These are phyloP conservation scores for Ornithoptera alexandrae DNA, from an alignment of 2,888 invertebrate genomes.

Conservation along the genomic window DNA sequence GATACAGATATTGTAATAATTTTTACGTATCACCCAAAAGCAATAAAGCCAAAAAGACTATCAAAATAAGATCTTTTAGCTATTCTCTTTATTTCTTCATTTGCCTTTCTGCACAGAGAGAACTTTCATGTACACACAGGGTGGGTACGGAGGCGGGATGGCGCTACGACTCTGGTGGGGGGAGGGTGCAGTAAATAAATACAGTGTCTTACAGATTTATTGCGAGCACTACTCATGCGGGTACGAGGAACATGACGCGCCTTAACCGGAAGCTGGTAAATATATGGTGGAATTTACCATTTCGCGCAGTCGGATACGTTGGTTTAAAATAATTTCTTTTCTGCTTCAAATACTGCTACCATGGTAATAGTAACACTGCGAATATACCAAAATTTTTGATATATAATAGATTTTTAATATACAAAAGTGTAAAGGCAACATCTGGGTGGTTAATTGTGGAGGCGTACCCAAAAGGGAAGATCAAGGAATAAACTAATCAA, in stretches of 20 bases:
- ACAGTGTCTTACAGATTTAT: conserved; percentile 71
- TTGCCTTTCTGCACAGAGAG: conserved; percentile 17
- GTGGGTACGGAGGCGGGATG: conserved; percentile 36
- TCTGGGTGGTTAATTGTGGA: no score
- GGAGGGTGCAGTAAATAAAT: conserved; percentile 66
- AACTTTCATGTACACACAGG: conserved; percentile 37
- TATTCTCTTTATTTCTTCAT: conserved; percentile 20
- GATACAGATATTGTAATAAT: no score
- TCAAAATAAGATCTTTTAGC: neutral
- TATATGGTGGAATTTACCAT: conserved; percentile 27
- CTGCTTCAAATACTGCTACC: neutral
- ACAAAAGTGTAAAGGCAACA: no score
- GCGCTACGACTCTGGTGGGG: conserved; percentile 34
- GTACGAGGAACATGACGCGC: conserved; percentile 27
- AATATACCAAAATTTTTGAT: neutral
- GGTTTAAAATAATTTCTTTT: neutral
- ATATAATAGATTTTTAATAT: neutral
- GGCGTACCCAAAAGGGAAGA: no score
- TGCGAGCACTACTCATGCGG: conserved; percentile 54
- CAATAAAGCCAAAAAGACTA: no score
- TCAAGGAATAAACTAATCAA: no score
- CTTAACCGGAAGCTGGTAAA: conserved; percentile 13
- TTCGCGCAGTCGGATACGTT: conserved; percentile 8
- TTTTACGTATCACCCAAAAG: no score
- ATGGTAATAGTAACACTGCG: no score